Evolutionary conservation across 2,797 vertebrate species (phyloP).

Genomic region (Pangasius krempfi): DNA sequence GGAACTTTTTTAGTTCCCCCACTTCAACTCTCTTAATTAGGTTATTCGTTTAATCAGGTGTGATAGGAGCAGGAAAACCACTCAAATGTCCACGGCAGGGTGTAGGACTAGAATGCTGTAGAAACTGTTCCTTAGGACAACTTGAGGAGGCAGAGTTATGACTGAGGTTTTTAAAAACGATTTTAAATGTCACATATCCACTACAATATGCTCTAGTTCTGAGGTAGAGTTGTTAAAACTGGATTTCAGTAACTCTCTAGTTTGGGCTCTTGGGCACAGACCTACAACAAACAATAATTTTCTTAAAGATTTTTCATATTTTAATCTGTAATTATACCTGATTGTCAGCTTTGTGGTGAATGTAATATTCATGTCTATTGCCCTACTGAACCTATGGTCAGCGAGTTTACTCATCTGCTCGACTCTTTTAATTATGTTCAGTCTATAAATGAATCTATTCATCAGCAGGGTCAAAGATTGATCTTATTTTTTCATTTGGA

Average conservation of each 20-base stretch:
- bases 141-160: background rate
- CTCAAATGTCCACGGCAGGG: background rate
- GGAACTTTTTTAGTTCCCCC: background rate
- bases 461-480: background rate
- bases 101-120: background rate
- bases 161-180: background rate
- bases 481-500: background rate
- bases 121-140: background rate
- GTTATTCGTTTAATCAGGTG: background rate
- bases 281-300: background rate
- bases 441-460: background rate
- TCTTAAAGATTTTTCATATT: background rate
- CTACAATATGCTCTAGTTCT: background rate
- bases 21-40: background rate
- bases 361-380: background rate
- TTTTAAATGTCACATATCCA: background rate
- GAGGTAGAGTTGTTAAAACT: background rate
- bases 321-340: background rate
- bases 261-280: background rate
- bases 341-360: background rate
- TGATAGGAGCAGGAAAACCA: background rate
- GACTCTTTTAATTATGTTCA: background rate
- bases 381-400: background rate
- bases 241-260: background rate
- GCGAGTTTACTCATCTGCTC: background rate